Evolutionary conservation across 2,888 invertebrate genomes (phyloP).

Genomic region (Temnothorax ravouxi): DNA sequence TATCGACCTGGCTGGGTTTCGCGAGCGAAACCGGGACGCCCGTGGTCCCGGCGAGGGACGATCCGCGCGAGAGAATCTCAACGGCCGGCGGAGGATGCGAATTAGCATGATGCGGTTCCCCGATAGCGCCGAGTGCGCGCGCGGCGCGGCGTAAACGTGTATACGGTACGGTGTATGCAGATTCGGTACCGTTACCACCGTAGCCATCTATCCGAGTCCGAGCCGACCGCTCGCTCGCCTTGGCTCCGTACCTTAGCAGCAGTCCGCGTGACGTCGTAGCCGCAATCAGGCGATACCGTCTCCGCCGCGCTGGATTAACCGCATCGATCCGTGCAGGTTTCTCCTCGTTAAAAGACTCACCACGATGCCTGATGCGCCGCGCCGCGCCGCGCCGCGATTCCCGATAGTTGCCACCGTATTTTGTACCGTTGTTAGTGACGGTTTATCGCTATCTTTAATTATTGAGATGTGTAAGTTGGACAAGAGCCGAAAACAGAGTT

Average conservation of each 20-base stretch:
- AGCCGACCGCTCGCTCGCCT: slow-evolving; percentile 59
- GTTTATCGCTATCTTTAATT: slow-evolving; percentile 21
- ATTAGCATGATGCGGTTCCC: slow-evolving; percentile 79
- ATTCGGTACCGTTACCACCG: slow-evolving; percentile 82
- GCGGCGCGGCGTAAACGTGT: slow-evolving; percentile 61
- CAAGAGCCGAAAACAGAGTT: neutral
- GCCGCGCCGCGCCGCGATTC: slow-evolving; percentile 47
- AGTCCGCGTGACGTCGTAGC: slow-evolving; percentile 39
- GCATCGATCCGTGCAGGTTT: slow-evolving; percentile 61
- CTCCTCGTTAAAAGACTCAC: slow-evolving; percentile 67
- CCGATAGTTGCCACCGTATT: slow-evolving; percentile 51
- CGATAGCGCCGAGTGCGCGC: slow-evolving; percentile 73
- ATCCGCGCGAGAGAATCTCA: slow-evolving; percentile 50
- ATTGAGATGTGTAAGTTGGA: slow-evolving; percentile 6
- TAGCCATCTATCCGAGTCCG: slow-evolving; percentile 63
- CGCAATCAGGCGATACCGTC: slow-evolving; percentile 58
- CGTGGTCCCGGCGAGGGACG: slow-evolving; percentile 50
- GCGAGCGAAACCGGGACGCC: slow-evolving; percentile 49
- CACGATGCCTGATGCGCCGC: slow-evolving; percentile 46
- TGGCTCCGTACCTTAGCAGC: slow-evolving; percentile 55
- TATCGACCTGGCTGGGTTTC: slow-evolving; percentile 45
- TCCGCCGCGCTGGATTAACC: slow-evolving; percentile 51
- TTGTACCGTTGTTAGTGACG: slow-evolving; percentile 24
- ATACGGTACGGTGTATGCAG: slow-evolving; percentile 79
- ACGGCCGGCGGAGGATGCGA: slow-evolving; percentile 67